Conservation (phyloP, 2,113 vertebrate genomes). For the Oreochromis spilurus region DNA sequence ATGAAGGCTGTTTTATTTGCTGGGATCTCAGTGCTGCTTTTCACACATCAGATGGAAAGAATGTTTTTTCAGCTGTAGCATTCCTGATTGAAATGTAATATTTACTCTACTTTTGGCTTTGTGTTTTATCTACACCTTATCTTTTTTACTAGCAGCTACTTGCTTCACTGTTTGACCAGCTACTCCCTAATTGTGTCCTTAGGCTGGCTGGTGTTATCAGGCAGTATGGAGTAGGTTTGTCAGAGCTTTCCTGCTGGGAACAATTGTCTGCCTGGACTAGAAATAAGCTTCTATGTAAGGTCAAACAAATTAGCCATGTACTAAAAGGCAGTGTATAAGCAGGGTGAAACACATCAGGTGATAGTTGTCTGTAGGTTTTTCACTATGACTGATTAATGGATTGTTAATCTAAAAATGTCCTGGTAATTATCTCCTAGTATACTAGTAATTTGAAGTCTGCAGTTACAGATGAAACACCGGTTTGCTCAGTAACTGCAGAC, state of each 20-base stretch:
- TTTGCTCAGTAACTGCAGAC: neutral
- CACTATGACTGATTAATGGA: neutral
- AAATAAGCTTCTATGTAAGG: neutral
- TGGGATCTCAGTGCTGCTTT: neutral
- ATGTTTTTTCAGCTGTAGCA: neutral
- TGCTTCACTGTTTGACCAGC: neutral
- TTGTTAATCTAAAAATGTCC: neutral
- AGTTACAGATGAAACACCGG: neutral
- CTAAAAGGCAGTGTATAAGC: accelerated
- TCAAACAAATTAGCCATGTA: neutral
- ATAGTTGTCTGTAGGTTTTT: neutral
- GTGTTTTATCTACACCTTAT: neutral
- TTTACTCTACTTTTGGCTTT: neutral
- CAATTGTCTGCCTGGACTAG: neutral
- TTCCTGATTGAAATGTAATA: neutral
- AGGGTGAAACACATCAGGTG: neutral
- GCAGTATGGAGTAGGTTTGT: accelerated
- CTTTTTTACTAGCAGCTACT: neutral
- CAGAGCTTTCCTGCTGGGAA: neutral
- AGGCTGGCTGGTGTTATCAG: neutral
- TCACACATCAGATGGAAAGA: neutral
- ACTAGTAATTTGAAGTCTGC: neutral
- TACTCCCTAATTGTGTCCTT: neutral
- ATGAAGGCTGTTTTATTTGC: neutral
- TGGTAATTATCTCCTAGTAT: accelerated